Evolutionary conservation across 2,888 invertebrate species (phyloP), one percentile per base, ranked within the genome.

Genomic region (Clepsis dumicolana): DNA sequence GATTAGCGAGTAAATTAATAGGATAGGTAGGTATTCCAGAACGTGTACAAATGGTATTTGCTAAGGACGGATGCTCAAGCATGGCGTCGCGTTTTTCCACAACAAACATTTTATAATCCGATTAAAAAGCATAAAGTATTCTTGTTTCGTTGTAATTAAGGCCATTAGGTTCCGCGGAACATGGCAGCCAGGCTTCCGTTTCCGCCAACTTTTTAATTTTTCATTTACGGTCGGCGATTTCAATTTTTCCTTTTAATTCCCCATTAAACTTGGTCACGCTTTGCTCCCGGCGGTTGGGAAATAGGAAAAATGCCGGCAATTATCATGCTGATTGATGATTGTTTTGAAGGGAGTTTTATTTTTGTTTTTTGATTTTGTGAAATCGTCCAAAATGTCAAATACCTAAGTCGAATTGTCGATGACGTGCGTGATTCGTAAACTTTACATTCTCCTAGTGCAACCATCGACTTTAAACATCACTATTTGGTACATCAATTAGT

Each of bases 171-270:
- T 82, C 77, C 72, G 70, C 73, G 86, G 87, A 89, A 88, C 80
- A 90, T 89, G 87, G 89, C 85, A 72, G 86, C 78, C 48, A 18
- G 18, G 77, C 73, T 86, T 84, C 89, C 87, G 84, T 80, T 90
- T 89, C 90, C 90, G 81, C 77, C 80, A 77, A 81, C 77, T 87
- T 90, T 89, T 86, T 89, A 90, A 90, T 90, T 90, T 90, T 90
- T 90, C 87, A 89, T 89, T 89, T 87, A 87, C 87, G 87, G 82
- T 76, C 81, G 80, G 77, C 78, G 83, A 78, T 88, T 87, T 84
- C 86, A 86, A 88, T 88, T 89, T 88, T 88, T 87, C 62, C 80
- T 77, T 83, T 80, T 88, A 89, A 90, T 90, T 90, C 88, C 84
- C 87, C 88, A 89, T 90, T 90, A 84, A 89, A 90, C 83, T 89